phyloP scores from a whole-genome alignment of 2,888 invertebrate genomes.

The Drosophila tripunctata region DNA sequence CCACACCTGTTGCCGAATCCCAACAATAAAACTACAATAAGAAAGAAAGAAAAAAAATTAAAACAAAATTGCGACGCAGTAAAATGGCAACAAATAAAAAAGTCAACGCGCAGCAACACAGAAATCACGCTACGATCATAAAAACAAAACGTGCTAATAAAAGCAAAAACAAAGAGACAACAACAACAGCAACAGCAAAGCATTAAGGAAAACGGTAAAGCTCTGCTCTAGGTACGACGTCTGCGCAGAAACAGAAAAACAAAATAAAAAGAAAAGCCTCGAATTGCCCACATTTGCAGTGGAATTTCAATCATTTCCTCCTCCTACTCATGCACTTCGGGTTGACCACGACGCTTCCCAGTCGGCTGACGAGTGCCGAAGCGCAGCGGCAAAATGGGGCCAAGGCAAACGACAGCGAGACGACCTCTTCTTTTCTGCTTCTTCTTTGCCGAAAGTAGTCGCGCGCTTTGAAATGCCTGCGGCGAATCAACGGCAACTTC shows the following conservation, averaged over 20 bases:
- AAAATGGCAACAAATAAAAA: conserved; percentile 52
- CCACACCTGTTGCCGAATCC: conserved; percentile 73
- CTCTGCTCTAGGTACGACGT: conserved; percentile 28
- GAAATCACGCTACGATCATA: conserved; percentile 74
- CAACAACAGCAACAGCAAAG: conserved; percentile 32
- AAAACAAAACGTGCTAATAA: conserved; percentile 75
- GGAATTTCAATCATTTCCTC: conserved; percentile 64
- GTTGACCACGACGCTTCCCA: conserved; percentile 25
- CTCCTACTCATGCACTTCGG: conserved; percentile 26
- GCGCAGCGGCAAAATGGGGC: conserved; percentile 61
- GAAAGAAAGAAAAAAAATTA: too few species aligned
- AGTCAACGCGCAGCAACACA: conserved; percentile 41
- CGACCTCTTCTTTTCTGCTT: conserved; percentile 24
- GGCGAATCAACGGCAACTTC: conserved; percentile 46
- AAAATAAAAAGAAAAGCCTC: conserved; percentile 18
- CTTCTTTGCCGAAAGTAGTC: conserved; percentile 28
- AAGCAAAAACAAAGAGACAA: conserved; percentile 52
- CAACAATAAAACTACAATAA: conserved; percentile 62
- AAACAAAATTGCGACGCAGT: conserved; percentile 70
- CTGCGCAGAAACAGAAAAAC: conserved; percentile 2
- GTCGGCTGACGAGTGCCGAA: conserved; percentile 8
- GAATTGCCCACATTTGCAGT: conserved; percentile 17
- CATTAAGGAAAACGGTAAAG: conserved; percentile 15
- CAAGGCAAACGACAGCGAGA: conserved; percentile 66
- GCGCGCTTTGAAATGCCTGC: conserved; percentile 47